A percentile compares a stretch with the other conserved stretches of the same genome.
These are phyloP conservation scores for Muraenolepis orangiensis DNA, from an alignment of 2,797 vertebrate genomes.

Conservation along the genomic window DNA sequence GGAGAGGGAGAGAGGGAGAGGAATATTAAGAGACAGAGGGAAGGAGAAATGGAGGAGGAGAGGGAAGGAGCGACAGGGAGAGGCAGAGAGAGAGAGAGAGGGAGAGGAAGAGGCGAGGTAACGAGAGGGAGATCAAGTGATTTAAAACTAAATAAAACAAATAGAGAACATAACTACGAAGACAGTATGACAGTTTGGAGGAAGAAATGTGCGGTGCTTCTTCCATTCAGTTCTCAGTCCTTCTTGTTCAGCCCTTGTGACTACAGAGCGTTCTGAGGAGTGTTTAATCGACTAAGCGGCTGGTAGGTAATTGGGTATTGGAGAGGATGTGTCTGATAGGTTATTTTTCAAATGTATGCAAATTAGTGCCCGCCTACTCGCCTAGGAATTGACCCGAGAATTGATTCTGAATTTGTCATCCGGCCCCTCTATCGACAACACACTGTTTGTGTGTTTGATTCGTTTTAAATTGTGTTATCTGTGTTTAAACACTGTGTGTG, in stretches of 20 bases:
- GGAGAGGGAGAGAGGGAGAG: neutral
- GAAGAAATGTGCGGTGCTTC: neutral
- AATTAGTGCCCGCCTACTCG: constrained; percentile 40
- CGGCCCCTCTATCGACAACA: constrained; percentile 56
- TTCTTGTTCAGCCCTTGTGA: neutral
- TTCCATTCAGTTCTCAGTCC: neutral
- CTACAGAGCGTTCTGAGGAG: constrained; percentile 1
- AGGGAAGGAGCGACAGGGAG: no score
- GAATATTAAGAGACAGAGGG: neutral
- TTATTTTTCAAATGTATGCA: constrained; percentile 49
- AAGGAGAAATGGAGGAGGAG: neutral
- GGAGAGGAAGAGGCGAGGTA: constrained; percentile 29
- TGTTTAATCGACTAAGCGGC: constrained; percentile 3
- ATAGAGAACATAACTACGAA: neutral
- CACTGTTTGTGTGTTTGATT: constrained; percentile 41
- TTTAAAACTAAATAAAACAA: neutral
- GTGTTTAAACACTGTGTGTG: constrained; percentile 3
- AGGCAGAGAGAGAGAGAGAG: neutral
- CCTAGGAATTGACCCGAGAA: constrained; percentile 45
- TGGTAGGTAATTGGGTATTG: constrained; percentile 13
- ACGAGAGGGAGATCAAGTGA: constrained; percentile 13
- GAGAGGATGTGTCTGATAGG: constrained; percentile 35
- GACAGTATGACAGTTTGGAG: neutral
- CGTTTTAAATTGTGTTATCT: constrained; percentile 24
- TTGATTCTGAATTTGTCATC: constrained; percentile 65